These are phyloP conservation scores for Enhydra lutris DNA, from an alignment of 2,113 vertebrate genomes.

Conservation along the genomic window DNA sequence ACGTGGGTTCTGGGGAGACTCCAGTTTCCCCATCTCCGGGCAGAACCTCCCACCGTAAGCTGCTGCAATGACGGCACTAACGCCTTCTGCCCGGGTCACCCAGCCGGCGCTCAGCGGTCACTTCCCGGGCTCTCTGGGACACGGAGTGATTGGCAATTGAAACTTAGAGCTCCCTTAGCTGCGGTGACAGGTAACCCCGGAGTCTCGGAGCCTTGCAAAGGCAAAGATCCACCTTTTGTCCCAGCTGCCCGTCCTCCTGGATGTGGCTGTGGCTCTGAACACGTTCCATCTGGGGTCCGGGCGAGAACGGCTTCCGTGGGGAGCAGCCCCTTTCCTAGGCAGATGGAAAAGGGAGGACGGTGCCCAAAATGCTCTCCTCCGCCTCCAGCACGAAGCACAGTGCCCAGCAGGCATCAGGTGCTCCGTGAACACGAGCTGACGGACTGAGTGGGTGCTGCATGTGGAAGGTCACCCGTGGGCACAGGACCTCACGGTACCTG, in stretches of 20 bases:
- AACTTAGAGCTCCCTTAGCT: neutral
- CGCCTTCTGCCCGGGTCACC: neutral
- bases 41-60: neutral
- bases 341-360: neutral
- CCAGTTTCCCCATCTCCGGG: neutral
- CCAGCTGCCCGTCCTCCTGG: neutral
- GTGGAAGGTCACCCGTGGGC: neutral
- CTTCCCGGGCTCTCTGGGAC: fast-evolving
- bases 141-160: neutral
- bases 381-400: neutral
- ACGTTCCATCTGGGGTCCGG: neutral
- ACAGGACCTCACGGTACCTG: neutral
- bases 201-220: neutral
- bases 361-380: too few species aligned
- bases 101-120: neutral
- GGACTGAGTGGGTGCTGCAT: neutral
- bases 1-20: neutral
- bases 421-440: neutral
- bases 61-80: neutral
- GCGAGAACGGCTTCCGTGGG: neutral
- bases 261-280: neutral
- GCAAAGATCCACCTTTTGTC: neutral
- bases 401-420: neutral
- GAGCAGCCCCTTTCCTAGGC: neutral
- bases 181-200: neutral